Evolutionary conservation across 2,888 invertebrate species (phyloP).

Genomic region (Drosophila affinis): DNA sequence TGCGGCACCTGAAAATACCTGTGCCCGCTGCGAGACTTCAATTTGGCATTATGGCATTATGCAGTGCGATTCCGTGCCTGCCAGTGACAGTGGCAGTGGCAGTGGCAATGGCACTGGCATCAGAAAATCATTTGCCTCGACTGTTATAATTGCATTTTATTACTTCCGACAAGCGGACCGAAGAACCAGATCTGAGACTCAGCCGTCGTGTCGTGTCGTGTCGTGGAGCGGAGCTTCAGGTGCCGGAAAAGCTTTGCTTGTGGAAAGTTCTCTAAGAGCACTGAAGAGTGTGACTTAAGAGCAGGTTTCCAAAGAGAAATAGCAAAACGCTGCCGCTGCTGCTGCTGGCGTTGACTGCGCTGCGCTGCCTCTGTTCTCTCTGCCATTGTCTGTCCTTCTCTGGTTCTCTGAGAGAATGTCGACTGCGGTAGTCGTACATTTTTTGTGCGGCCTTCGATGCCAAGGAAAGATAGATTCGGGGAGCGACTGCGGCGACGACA

Average conservation of each 20-base stretch:
- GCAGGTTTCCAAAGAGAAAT: slow-evolving; percentile 24
- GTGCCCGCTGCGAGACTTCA: slow-evolving; percentile 20
- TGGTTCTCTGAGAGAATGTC: slow-evolving; percentile 19
- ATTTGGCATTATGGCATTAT: slow-evolving; percentile 46
- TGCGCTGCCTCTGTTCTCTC: slow-evolving; percentile 12
- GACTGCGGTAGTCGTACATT: not conserved
- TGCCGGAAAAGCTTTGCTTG: slow-evolving; percentile 42
- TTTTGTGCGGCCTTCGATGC: slow-evolving; percentile 33
- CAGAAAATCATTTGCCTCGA: slow-evolving; percentile 53
- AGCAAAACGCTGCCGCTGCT: not conserved
- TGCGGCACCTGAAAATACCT: slow-evolving; percentile 40
- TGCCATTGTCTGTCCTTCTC: slow-evolving; percentile 10
- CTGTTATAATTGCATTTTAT: slow-evolving; percentile 65
- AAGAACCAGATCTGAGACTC: slow-evolving; percentile 20
- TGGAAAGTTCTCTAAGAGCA: slow-evolving; percentile 37
- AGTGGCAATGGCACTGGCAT: slow-evolving; percentile 26
- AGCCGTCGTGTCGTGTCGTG: not conserved
- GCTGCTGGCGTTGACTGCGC: slow-evolving; percentile 4
- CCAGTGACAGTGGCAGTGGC: not conserved
- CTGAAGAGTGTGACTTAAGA: slow-evolving; percentile 39
- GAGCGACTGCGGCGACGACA: slow-evolving; percentile 50
- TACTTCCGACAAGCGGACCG: slow-evolving; percentile 65
- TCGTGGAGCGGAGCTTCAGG: slow-evolving; percentile 19
- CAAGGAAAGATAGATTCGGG: slow-evolving; percentile 40
- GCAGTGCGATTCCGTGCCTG: slow-evolving; percentile 36